Conservation (phyloP, 2,797 vertebrate genomes). For the Sebastes cheni region DNA sequence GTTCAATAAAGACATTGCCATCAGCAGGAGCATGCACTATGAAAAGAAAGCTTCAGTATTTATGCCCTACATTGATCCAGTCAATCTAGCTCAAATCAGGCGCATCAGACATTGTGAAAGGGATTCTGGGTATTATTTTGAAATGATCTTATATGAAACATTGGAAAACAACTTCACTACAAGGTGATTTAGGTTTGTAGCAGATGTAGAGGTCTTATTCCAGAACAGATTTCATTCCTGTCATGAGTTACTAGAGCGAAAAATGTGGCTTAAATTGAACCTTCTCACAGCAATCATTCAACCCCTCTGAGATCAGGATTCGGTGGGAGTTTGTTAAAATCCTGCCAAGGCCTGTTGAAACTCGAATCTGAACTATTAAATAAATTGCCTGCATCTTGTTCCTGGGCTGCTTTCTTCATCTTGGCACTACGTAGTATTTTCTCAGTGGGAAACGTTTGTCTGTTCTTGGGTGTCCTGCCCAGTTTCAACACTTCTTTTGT, state of each 20-base stretch:
- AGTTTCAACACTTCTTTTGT: conserved; percentile 32
- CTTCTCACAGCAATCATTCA: conserved; percentile 22
- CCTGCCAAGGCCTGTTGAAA: conserved; percentile 48
- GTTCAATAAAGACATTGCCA: conserved; percentile 2
- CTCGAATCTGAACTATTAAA: conserved; percentile 48
- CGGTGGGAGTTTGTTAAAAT: conserved; percentile 24
- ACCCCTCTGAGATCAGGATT: conserved; percentile 35
- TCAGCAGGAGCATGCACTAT: background rate
- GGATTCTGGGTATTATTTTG: background rate
- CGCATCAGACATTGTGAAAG: background rate
- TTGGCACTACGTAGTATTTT: conserved; percentile 21
- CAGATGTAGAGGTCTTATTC: background rate
- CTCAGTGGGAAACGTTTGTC: conserved; percentile 25
- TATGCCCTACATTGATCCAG: background rate
- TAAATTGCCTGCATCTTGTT: conserved; percentile 50
- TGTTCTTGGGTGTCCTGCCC: conserved; percentile 2
- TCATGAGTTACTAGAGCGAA: conserved; percentile 1
- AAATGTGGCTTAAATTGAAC: conserved; percentile 6
- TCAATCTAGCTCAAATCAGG: background rate
- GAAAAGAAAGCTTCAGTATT: background rate
- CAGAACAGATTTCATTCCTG: background rate
- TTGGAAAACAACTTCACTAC: background rate
- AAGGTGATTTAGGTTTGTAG: background rate
- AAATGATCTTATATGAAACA: background rate
- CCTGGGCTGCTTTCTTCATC: conserved; percentile 29